These are phyloP conservation scores for Neosalanx taihuensis DNA, from an alignment of 2,797 vertebrate genomes.

Conservation along the genomic window DNA sequence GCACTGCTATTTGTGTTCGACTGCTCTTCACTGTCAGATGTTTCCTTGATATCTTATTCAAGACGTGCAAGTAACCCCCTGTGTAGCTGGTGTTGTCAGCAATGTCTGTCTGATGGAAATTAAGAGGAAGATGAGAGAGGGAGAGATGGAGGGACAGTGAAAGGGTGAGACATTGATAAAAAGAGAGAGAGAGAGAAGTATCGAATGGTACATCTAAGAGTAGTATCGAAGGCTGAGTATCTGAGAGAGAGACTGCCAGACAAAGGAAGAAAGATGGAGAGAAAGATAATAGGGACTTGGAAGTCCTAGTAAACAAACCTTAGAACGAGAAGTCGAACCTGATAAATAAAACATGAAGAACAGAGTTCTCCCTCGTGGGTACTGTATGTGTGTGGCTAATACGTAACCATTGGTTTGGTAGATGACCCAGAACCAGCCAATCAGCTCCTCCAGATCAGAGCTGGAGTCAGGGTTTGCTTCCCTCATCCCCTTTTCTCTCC, in stretches of 20 bases:
- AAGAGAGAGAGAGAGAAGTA: neutral
- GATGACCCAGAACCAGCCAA: no score
- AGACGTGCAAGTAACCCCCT: neutral
- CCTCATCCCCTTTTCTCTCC: neutral
- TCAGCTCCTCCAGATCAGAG: no score
- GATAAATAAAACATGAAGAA: neutral
- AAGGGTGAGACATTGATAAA: neutral
- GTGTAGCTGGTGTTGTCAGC: constrained; percentile 4
- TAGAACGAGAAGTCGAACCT: no score
- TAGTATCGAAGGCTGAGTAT: neutral
- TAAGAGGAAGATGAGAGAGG: neutral
- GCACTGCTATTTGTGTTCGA: neutral
- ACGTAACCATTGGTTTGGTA: no score
- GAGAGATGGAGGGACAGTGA: neutral
- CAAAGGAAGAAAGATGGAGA: neutral
- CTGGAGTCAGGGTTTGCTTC: no score
- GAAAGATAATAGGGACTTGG: neutral
- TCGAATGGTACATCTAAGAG: neutral
- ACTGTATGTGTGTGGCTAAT: no score
- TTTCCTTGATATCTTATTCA: neutral
- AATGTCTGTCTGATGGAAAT: neutral
- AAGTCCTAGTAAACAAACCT: constrained; percentile 7
- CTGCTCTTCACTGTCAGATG: neutral
- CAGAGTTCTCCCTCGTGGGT: no score
- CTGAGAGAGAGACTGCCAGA: neutral